Conservation (phyloP, 2,113 vertebrate genomes). For the Lanius collurio region DNA sequence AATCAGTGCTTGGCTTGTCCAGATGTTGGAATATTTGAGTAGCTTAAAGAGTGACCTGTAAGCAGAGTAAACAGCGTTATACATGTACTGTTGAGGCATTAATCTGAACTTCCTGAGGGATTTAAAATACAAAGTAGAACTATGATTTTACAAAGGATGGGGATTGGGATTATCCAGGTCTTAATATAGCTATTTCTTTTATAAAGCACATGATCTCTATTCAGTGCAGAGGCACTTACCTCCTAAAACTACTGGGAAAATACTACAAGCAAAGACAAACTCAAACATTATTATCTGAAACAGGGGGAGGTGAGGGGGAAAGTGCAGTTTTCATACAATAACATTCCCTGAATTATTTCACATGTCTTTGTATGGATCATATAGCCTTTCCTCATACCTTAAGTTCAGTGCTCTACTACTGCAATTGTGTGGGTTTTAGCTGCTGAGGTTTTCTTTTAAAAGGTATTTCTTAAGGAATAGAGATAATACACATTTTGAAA, state of each 20-base stretch:
- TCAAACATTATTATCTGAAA: background rate
- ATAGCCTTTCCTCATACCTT: background rate
- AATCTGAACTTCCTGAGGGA: slow-evolving; percentile 35
- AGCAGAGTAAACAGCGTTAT: background rate
- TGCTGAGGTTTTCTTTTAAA: background rate
- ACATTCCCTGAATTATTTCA: background rate
- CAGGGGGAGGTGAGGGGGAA: accelerated
- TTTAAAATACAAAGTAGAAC: slow-evolving; percentile 51
- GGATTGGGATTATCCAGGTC: slow-evolving; percentile 31
- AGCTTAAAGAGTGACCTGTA: slow-evolving; percentile 29
- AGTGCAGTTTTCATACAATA: background rate
- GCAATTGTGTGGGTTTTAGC: background rate
- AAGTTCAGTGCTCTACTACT: background rate
- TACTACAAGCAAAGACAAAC: background rate
- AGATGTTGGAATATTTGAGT: background rate
- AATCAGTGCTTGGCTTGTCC: background rate
- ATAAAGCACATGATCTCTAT: background rate
- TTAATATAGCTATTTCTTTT: slow-evolving; percentile 41
- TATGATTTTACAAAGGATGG: slow-evolving; percentile 25
- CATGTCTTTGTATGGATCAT: background rate
- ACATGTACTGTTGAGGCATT: background rate
- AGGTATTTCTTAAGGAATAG: background rate
- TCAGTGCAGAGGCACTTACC: background rate
- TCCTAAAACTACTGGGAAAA: background rate
- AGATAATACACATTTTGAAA: background rate